Base-by-base conservation (phyloP, 2,888 invertebrate species). In the Tyria jacobaeae region DNA sequence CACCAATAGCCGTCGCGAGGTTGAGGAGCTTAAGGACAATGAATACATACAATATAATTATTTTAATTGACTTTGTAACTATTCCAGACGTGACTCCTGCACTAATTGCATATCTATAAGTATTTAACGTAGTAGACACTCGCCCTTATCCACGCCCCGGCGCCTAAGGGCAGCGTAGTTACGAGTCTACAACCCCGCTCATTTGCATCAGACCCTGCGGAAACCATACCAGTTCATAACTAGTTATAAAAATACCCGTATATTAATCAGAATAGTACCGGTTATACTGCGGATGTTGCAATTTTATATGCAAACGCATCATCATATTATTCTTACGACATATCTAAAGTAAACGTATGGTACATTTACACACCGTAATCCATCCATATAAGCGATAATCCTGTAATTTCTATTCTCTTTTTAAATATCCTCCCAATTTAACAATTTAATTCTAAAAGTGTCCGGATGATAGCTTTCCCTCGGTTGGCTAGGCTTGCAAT, bases 131-230 rank as follows among this genome's bases (percentile, higher is more conserved):
- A 31, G 3, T 6, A 31, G 27, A 31, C 27, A 9, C 39, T 24
- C 41, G 12, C 35, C 17, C 47, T 35, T 39, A 57, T 3, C 31
- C 7, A 10, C 17, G 44, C 31, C 53, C 37, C 31, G 47, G 24
- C 50, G 53, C 59, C 53, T 9, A 34, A 17, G 48, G 75, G 69
- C 68, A 44, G 59, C 64, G 25, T 17, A 55, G 74, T 66, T 64
- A 62, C 52, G 47, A 17, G 34, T 14, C 52, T 25, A 49, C 44
- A 35, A 31, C 48, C 51, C 34, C 47, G 35, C 52, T 60, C 74
- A 74, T 73, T 74, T 71, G 74, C 73, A 72, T 74, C 65, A 49
- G 14, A 62, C 54, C 74, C 61, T 66, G 61, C 73, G 74, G 74
- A 75, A 75, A 75, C 68, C 60, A 47, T 55, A 57, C 70, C 59